A percentile compares a stretch with the other conserved stretches of the same genome.
These are phyloP conservation scores for Trichopoda pennipes DNA, from an alignment of 2,888 invertebrate genomes.

Conservation along the genomic window DNA sequence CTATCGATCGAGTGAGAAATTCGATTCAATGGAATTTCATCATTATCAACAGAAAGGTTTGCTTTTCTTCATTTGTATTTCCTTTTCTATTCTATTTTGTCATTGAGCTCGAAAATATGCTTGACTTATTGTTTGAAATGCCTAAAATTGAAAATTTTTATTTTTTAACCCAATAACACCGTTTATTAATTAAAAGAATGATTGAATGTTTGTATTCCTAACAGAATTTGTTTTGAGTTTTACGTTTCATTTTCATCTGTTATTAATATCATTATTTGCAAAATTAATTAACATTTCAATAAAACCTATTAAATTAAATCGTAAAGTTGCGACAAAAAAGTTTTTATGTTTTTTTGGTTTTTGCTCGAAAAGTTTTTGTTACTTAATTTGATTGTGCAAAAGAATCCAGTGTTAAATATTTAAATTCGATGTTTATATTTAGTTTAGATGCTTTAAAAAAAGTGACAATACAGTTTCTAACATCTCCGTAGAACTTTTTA, in stretches of 20 bases:
- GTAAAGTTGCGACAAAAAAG: not conserved
- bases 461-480: no score
- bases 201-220: slow-evolving; percentile 43
- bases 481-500: no score
- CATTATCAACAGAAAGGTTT: slow-evolving; percentile 80
- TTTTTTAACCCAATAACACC: slow-evolving; percentile 6
- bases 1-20: slow-evolving; percentile 85
- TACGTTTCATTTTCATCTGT: not conserved
- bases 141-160: slow-evolving; percentile 28
- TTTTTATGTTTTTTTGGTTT: not conserved
- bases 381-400: no score
- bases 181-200: slow-evolving; percentile 25
- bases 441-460: no score
- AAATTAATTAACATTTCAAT: slow-evolving; percentile 2
- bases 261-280: no score
- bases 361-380: not conserved
- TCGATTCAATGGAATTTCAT: slow-evolving; percentile 84
- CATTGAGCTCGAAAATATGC: slow-evolving; percentile 53
- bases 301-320: not conserved
- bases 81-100: slow-evolving; percentile 47
- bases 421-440: no score
- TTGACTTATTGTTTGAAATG: slow-evolving; percentile 10
- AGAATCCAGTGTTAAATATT: not conserved
- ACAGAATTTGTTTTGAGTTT: slow-evolving; percentile 35
- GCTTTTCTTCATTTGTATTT: slow-evolving; percentile 69